These are phyloP conservation scores for Phyto melanocephala DNA, from an alignment of 2,888 invertebrate genomes.

Conservation along the genomic window DNA sequence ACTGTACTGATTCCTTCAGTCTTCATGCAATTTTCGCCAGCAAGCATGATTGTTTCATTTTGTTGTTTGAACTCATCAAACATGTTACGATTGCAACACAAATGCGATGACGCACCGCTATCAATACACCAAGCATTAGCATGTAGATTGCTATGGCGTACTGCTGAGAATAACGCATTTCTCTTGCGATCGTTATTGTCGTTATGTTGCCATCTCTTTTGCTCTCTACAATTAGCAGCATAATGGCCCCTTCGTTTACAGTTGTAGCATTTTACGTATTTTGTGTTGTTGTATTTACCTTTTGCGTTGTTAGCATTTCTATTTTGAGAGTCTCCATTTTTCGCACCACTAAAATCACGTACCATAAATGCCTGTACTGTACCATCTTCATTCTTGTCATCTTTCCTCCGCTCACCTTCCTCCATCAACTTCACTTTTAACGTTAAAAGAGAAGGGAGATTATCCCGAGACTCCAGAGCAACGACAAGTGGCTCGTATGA, in stretches of 20 bases:
- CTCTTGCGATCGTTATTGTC: neutral
- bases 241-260: constrained; percentile 52
- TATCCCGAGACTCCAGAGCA: constrained; percentile 7
- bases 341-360: constrained; percentile 10
- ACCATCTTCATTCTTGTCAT: constrained; percentile 15
- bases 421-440: constrained; percentile 20
- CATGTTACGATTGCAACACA: constrained; percentile 41
- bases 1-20: constrained; percentile 29
- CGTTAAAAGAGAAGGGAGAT: constrained; percentile 8
- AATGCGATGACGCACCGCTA: constrained; percentile 46
- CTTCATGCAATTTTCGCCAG: constrained; percentile 30
- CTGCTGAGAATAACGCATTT: constrained; percentile 15
- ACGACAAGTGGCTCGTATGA: constrained; percentile 24
- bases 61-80: constrained; percentile 22
- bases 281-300: neutral
- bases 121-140: constrained; percentile 34
- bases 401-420: constrained; percentile 29
- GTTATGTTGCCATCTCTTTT: neutral
- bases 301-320: neutral
- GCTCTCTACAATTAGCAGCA: constrained; percentile 49
- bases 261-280: constrained; percentile 42
- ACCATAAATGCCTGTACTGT: constrained; percentile 35
- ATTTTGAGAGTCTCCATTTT: neutral
- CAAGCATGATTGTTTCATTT: constrained; percentile 29
- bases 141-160: neutral